Conservation (phyloP, 2,113 vertebrate genomes). For the Pelmatolapia mariae region DNA sequence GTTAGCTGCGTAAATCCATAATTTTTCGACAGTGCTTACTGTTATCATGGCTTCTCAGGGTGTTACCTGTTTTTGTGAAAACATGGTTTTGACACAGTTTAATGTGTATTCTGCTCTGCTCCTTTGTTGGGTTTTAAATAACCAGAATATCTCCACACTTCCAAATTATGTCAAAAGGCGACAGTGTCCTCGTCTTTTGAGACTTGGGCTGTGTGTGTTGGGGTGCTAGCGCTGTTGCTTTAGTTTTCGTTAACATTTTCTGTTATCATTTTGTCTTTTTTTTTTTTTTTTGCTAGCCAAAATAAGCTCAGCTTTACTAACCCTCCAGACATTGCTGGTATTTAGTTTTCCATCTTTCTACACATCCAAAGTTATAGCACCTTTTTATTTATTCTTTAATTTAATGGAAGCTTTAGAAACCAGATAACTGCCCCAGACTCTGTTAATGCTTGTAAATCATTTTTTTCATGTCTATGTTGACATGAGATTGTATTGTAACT, state of each 20-base stretch:
- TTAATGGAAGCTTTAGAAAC: not conserved
- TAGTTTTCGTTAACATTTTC: not conserved
- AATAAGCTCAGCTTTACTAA: accelerated
- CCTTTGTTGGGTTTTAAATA: not conserved
- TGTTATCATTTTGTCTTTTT: not conserved
- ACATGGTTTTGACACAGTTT: not conserved
- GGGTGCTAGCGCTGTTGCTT: not conserved
- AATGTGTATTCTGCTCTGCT: not conserved
- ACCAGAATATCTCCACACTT: not conserved
- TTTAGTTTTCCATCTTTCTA: not conserved
- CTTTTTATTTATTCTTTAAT: not conserved
- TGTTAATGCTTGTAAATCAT: not conserved
- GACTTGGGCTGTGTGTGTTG: not conserved
- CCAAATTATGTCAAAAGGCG: not conserved
- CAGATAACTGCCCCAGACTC: not conserved
- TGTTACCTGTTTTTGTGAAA: not conserved
- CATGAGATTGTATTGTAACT: not conserved
- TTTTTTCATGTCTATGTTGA: not conserved
- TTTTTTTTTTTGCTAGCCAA: not conserved
- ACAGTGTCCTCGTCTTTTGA: not conserved
- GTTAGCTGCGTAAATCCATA: not conserved
- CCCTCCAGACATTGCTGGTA: not conserved
- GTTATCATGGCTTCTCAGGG: not conserved
- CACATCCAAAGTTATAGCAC: not conserved
- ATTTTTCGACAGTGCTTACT: not conserved